Evolutionary conservation across 2,888 invertebrate species (phyloP).

Genomic region (Amiota communis): DNA sequence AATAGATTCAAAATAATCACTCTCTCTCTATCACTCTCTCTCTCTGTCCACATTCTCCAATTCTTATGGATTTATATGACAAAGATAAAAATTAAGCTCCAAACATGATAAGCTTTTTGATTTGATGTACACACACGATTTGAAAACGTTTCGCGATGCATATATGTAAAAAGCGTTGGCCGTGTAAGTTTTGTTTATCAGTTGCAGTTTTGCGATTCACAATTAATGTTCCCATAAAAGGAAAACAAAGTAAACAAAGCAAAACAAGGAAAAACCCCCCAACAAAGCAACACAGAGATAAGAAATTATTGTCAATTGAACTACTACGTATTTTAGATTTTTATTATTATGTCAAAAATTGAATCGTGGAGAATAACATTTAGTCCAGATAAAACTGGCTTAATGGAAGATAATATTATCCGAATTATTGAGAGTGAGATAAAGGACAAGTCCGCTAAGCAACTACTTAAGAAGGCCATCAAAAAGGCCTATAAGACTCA

Average conservation of each 20-base stretch:
- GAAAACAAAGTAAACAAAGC: too few species aligned
- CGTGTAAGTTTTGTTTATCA: background rate
- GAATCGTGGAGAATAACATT: slow-evolving; percentile 35
- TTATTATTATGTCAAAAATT: slow-evolving; percentile 54
- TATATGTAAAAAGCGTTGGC: slow-evolving; percentile 15
- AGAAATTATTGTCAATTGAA: background rate
- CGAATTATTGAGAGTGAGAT: too few species aligned
- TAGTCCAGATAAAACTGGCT: slow-evolving; percentile 35
- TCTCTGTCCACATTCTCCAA: too few species aligned
- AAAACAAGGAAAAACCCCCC: too few species aligned
- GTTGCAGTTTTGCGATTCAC: background rate
- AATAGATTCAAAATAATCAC: too few species aligned
- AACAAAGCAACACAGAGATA: too few species aligned
- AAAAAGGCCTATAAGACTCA: slow-evolving; percentile 56
- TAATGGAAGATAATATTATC: too few species aligned
- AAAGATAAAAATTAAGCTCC: too few species aligned
- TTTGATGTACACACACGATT: background rate
- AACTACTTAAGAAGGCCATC: slow-evolving; percentile 48
- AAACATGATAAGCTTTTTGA: too few species aligned
- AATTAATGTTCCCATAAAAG: background rate
- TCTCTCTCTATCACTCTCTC: too few species aligned
- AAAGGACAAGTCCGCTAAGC: slow-evolving; percentile 14
- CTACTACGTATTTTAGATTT: background rate
- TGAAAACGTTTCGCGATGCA: background rate
- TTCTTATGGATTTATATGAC: too few species aligned